These are phyloP conservation scores for Notothenia coriiceps DNA, from an alignment of 2,113 vertebrate genomes.

Conservation along the genomic window DNA sequence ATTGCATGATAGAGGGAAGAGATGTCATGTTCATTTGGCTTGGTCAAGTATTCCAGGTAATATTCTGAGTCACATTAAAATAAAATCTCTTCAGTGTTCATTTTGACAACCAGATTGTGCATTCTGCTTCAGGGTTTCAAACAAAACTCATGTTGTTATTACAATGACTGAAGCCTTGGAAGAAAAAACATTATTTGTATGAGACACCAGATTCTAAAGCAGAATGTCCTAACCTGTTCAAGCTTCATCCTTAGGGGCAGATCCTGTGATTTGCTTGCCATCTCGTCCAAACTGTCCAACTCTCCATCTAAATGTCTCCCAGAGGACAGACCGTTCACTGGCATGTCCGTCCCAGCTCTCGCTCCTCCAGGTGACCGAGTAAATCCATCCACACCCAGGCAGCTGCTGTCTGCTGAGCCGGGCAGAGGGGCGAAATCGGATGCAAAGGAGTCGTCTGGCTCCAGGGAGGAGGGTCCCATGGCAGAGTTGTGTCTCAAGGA, in stretches of 20 bases:
- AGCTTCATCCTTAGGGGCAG: slow-evolving; percentile 87
- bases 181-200: not conserved
- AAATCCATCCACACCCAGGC: slow-evolving; percentile 64
- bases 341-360: slow-evolving; percentile 17
- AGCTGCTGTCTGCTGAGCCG: slow-evolving; percentile 85
- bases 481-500: slow-evolving; percentile 56
- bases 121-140: not conserved
- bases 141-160: not conserved
- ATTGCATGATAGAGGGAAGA: not conserved
- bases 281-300: slow-evolving; percentile 54
- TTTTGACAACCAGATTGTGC: not conserved
- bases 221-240: slow-evolving; percentile 85
- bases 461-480: slow-evolving; percentile 25
- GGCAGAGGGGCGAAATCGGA: slow-evolving; percentile 77
- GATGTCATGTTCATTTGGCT: not conserved
- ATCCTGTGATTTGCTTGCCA: slow-evolving; percentile 55
- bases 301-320: slow-evolving; percentile 27
- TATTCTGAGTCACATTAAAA: not conserved
- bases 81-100: not conserved
- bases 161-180: no score
- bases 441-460: slow-evolving; percentile 76
- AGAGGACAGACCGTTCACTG: not conserved
- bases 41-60: not conserved
- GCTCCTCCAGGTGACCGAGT: slow-evolving; percentile 29
- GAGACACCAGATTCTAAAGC: not conserved